These are phyloP conservation scores for Aythya baeri DNA, from an alignment of 2,113 vertebrate genomes.

Conservation along the genomic window DNA sequence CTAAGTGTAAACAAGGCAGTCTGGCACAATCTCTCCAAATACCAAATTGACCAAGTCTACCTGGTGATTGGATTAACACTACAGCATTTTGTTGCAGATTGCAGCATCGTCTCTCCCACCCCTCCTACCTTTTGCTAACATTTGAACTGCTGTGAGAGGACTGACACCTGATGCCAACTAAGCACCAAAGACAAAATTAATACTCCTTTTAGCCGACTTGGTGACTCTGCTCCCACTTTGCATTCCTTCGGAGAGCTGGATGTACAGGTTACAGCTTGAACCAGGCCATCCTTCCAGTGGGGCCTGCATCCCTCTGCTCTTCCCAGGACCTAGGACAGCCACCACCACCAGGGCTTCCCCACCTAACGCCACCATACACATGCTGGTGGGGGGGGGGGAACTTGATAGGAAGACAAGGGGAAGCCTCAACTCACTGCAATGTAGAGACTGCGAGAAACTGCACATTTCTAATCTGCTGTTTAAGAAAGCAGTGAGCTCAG, in stretches of 20 bases:
- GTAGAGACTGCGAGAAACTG: too few species aligned
- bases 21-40: background rate
- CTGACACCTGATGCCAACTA: background rate
- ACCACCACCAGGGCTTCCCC: too few species aligned
- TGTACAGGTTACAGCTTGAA: background rate
- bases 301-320: rapidly evolving
- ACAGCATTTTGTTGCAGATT: background rate
- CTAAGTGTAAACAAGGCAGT: background rate
- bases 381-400: rapidly evolving
- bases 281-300: background rate
- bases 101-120: background rate
- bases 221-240: background rate
- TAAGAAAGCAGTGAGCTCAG: background rate
- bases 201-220: background rate
- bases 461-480: background rate
- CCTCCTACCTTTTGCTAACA: background rate
- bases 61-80: background rate
- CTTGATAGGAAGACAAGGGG: background rate
- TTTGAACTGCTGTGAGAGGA: background rate
- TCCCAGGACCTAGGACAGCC: background rate
- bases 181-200: background rate
- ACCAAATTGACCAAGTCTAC: background rate
- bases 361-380: background rate
- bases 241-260: background rate
- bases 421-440: background rate